Percentiles rank a stretch among this genome's conserved stretches.
phyloP scores from a whole-genome alignment of 2,888 invertebrate genomes.

The Noctua janthina region DNA sequence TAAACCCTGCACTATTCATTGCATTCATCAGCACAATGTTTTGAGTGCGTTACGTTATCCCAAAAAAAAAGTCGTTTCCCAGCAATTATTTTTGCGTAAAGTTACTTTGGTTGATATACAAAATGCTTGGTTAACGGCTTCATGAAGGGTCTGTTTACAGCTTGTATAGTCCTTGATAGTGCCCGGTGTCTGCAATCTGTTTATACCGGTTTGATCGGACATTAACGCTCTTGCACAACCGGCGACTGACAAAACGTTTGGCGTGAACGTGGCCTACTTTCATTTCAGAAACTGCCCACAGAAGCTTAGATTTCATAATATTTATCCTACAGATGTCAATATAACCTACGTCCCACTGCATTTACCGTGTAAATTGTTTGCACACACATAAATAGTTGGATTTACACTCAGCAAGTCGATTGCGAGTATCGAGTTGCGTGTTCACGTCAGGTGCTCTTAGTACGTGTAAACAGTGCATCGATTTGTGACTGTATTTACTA shows the following conservation, averaged over 20 bases:
- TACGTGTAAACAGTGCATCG: slow-evolving; percentile 36
- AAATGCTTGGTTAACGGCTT: too few species aligned
- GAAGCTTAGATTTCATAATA: background rate
- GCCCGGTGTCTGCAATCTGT: background rate
- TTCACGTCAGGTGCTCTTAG: slow-evolving; percentile 44
- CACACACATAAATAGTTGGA: slow-evolving; percentile 50
- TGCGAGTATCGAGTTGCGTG: slow-evolving; percentile 25
- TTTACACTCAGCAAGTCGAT: slow-evolving; percentile 45
- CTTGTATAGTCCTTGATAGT: background rate
- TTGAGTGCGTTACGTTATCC: too few species aligned
- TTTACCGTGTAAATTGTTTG: slow-evolving; percentile 42
- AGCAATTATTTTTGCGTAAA: too few species aligned
- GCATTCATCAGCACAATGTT: too few species aligned
- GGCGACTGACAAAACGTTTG: background rate
- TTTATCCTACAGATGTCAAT: slow-evolving; percentile 6
- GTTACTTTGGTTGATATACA: too few species aligned
- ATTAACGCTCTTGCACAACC: background rate
- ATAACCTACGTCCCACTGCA: slow-evolving; percentile 23
- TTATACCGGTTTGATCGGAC: background rate
- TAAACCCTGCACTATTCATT: too few species aligned
- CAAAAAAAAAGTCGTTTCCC: too few species aligned
- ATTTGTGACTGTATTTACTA: slow-evolving; percentile 18
- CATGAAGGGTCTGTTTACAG: too few species aligned
- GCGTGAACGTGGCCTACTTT: background rate
- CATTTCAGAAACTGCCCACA: background rate